Evolutionary conservation across 2,113 vertebrate species (phyloP).

Genomic region (Trichomycterus rosablanca): DNA sequence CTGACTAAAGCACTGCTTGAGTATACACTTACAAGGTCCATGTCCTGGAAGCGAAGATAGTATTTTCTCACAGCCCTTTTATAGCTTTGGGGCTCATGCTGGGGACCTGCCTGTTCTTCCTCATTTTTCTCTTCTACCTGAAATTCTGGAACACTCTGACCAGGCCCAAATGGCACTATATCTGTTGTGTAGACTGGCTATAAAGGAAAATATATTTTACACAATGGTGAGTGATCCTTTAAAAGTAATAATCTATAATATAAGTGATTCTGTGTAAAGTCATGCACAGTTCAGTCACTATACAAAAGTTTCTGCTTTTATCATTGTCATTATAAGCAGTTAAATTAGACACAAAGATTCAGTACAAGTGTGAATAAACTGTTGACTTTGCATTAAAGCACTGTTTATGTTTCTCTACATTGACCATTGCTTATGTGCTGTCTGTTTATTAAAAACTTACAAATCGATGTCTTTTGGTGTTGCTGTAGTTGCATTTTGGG

Average conservation of each 20-base stretch:
- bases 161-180: slow-evolving; percentile 58
- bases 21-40: slow-evolving; percentile 80
- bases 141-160: neutral
- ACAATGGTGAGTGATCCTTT: neutral
- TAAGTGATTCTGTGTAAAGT: too few species aligned
- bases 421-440: too few species aligned
- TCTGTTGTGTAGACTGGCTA: slow-evolving; percentile 82
- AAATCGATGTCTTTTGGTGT: slow-evolving; percentile 80
- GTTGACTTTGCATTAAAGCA: too few species aligned
- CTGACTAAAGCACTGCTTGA: too few species aligned
- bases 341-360: too few species aligned
- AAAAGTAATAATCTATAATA: too few species aligned
- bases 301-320: too few species aligned
- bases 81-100: slow-evolving; percentile 62
- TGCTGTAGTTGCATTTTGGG: slow-evolving; percentile 52
- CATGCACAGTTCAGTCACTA: too few species aligned
- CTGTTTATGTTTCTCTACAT: too few species aligned
- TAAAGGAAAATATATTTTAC: neutral
- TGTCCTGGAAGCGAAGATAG: slow-evolving; percentile 75
- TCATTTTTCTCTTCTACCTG: slow-evolving; percentile 7
- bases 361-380: too few species aligned
- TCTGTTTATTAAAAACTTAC: slow-evolving; percentile 60
- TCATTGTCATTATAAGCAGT: too few species aligned
- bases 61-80: slow-evolving; percentile 69
- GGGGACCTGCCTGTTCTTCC: neutral